Evolutionary conservation across 35 echinoderm and acorn worm genomes (phyloP).

Genomic region (Stichopus chloronotus): DNA sequence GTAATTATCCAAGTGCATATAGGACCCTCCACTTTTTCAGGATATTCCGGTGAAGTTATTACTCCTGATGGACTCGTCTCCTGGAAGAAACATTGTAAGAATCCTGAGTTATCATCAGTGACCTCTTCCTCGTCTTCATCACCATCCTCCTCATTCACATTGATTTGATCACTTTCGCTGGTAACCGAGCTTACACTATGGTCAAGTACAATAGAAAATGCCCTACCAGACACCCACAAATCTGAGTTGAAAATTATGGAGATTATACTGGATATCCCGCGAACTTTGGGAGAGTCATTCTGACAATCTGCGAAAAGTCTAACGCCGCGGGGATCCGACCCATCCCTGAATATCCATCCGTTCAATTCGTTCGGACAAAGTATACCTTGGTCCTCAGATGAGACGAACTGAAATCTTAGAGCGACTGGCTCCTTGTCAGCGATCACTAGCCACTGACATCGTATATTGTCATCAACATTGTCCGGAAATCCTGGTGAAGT

Average conservation of each 20-base stretch:
- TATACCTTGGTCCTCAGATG: background rate
- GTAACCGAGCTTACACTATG: background rate
- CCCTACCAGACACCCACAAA: background rate
- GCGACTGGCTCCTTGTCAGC: background rate
- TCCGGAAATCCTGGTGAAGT: conserved; percentile 6
- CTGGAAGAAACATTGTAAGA: conserved; percentile 37
- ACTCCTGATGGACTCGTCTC: conserved; percentile 21
- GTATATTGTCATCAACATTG: background rate
- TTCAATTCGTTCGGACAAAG: conserved; percentile 23
- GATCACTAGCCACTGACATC: conserved; percentile 34
- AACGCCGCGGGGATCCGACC: conserved; percentile 25
- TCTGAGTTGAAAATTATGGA: conserved; percentile 35
- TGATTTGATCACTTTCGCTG: background rate
- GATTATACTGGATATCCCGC: background rate
- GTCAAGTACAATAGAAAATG: background rate
- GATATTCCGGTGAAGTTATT: conserved; percentile 41
- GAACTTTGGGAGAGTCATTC: background rate
- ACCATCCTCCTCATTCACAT: background rate
- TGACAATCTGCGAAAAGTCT: conserved; percentile 18
- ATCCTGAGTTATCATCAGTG: background rate
- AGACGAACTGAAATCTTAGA: background rate
- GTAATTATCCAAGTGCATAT: conserved; percentile 43
- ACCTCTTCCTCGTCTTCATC: background rate
- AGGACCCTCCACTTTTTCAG: conserved; percentile 33
- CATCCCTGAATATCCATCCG: conserved; percentile 39